Evolutionary conservation across 2,888 invertebrate genomes (phyloP).

Genomic region (Oxystoma pomonae): DNA sequence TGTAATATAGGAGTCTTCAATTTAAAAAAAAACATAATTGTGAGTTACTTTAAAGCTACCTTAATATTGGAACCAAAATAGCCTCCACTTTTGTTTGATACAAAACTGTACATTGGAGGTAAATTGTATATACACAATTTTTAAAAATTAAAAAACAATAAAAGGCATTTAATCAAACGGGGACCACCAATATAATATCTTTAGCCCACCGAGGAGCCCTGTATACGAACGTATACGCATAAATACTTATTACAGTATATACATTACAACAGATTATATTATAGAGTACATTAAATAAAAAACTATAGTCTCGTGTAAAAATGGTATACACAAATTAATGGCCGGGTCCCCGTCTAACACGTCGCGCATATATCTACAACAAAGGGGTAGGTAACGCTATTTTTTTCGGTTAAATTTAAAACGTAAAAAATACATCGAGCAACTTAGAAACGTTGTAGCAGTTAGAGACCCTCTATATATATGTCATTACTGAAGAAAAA

Average conservation of each 20-base stretch:
- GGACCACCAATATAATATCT: conserved; percentile 2
- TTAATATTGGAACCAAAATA: too few relatives aligned
- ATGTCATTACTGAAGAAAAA: too few relatives aligned
- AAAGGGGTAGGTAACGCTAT: not conserved
- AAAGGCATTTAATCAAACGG: conserved; percentile 7
- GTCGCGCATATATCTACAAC: not conserved
- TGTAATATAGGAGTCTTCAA: too few relatives aligned
- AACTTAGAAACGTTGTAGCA: too few relatives aligned
- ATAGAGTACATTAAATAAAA: conserved; percentile 38
- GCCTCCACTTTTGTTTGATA: not conserved
- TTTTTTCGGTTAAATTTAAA: too few relatives aligned
- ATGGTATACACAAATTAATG: conserved; percentile 35
- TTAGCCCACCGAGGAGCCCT: not conserved
- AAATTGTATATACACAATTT: conserved; percentile 40
- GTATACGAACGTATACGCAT: conserved; percentile 31
- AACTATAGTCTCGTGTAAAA: conserved; percentile 39
- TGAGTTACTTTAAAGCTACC: too few relatives aligned
- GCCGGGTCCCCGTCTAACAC: not conserved
- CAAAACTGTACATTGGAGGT: conserved; percentile 38
- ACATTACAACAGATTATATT: conserved; percentile 30
- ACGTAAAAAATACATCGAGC: not conserved
- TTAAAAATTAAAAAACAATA: conserved; percentile 14
- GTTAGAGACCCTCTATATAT: too few relatives aligned
- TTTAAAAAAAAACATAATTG: too few relatives aligned
- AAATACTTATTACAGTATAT: conserved; percentile 38